Evolutionary conservation across 1,140 invertebrate species (phyloP), one percentile per base, ranked within the genome.

Genomic region (Mamestra configurata): DNA sequence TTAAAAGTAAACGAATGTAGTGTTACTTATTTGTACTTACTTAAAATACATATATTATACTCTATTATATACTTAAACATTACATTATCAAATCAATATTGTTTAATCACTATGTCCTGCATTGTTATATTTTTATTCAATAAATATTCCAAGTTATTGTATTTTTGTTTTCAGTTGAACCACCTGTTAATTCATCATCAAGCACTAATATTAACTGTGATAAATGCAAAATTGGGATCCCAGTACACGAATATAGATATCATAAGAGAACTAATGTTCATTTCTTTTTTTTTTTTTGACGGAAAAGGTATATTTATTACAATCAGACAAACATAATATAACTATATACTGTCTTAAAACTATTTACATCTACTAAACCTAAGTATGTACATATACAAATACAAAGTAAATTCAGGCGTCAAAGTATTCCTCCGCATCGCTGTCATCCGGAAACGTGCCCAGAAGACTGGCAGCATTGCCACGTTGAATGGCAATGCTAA

Each of bases 201-300:
- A 59, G 11, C 55, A 59, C 24, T 59, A 24, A 59, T 59, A 11
- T 59, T 35, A 31, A 0, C 15, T 59, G 55, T 31, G 55, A 59
- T 15, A 59, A 59, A 59, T 59, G 55, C 24, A 59, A 27, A 59
- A 59, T 59, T 31, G 24, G 11, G 24, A 59, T 59, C 3, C 55
- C 55, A 31, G 55, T 13, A 59, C 24, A 59, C 15, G 24, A 59
- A 31, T 31, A 27, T 22, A 11, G 24, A 31, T 59, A 59, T 31
- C 55, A 59, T 59, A 59, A 31, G 55, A 59, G 55, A 59, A 59
- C 55, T 59, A 59, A 59, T 59, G 31, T 59, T 31, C 55, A 59
- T 15, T n/a, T n/a, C n/a, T n/a, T n/a, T n/a, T n/a, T n/a, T n/a
- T n/a, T n/a, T n/a, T n/a, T n/a, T n/a, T n/a, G n/a, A n/a, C n/a